phyloP scores from a whole-genome alignment of 2,888 invertebrate genomes.

The Leptinotarsa peninsularis region DNA sequence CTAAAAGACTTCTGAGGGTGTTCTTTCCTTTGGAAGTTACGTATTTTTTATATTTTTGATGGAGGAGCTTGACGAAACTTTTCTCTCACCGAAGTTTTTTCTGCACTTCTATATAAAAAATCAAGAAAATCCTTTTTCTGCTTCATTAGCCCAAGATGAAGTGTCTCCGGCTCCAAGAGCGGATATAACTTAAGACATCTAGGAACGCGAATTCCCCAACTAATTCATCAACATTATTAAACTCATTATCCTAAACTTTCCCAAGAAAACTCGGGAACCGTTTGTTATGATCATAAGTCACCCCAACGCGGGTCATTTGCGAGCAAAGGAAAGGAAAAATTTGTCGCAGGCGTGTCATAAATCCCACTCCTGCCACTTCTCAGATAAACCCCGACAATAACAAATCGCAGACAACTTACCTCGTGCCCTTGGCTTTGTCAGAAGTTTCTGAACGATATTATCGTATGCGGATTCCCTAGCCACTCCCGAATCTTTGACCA shows the following conservation, averaged over 20 bases:
- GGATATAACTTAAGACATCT: neutral
- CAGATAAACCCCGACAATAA: slow-evolving; percentile 2
- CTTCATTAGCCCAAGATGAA: too few species aligned
- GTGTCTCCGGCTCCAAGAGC: too few species aligned
- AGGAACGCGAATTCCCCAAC: neutral
- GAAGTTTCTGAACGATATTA: slow-evolving; percentile 85
- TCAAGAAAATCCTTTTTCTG: neutral
- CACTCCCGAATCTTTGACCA: slow-evolving; percentile 95
- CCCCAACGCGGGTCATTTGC: neutral
- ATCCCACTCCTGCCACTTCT: neutral
- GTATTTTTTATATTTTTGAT: too few species aligned
- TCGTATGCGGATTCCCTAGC: slow-evolving; percentile 90
- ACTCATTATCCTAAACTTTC: slow-evolving; percentile 6
- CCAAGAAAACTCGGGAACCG: neutral
- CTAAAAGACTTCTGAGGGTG: too few species aligned
- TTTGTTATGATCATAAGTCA: neutral
- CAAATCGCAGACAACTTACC: slow-evolving; percentile 72
- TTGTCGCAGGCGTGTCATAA: neutral
- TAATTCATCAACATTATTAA: neutral
- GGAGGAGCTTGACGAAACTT: neutral
- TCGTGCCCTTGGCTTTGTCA: slow-evolving; percentile 88
- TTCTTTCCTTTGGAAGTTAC: too few species aligned
- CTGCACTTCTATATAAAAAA: neutral
- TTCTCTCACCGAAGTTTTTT: neutral
- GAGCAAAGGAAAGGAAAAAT: neutral